Evolutionary conservation across 2,888 invertebrate genomes (phyloP), one percentile per base, ranked within the genome.

Genomic region (Stratiomys singularior): DNA sequence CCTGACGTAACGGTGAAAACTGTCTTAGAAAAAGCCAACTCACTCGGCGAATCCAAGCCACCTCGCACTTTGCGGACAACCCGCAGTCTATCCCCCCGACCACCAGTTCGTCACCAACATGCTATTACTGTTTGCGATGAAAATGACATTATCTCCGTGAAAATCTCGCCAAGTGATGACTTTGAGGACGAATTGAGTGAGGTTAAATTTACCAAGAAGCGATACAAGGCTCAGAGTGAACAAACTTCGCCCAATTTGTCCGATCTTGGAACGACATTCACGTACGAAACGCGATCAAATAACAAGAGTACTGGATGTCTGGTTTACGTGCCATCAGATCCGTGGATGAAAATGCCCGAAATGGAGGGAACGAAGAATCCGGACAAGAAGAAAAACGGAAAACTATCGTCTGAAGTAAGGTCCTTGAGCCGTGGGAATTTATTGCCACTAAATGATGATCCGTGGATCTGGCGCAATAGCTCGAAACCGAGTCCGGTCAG

Each of bases 1-100:
- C 58, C 67, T 9, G 80, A 80, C n/a, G 88, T 77, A 88, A 89
- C 82, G 88, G 89, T 84, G 88, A 89, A 80, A 88, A 71, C 67
- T 1, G 63, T 80, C 2, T 80, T 84, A 11, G 83, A 85, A 58
- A 84, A 84, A 78, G 84, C 84, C 0, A 84, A 84, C 71, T 83
- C 83, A 1, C 74, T 83, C 0, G 83, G 82, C n/a, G 84, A 84
- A 52, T 82, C 83, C 0, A 84, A 84, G 60, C 81, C 83, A 52
- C 80, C 80, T 46, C 84, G 84, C 56, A 83, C 82, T 52, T 78
- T 85, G 67, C 81, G 83, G 28, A 83, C 82, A 0, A 83, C 83
- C 21, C 81, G 84, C 60, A 83, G 83, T 30, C 79, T 84, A 18
- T 84, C 84, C 44, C 84, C 84, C 64, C 81, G 83, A 60, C 83